These are phyloP conservation scores for Nansenia antarctica DNA, from an alignment of 2,113 vertebrate species.

Conservation along the genomic window DNA sequence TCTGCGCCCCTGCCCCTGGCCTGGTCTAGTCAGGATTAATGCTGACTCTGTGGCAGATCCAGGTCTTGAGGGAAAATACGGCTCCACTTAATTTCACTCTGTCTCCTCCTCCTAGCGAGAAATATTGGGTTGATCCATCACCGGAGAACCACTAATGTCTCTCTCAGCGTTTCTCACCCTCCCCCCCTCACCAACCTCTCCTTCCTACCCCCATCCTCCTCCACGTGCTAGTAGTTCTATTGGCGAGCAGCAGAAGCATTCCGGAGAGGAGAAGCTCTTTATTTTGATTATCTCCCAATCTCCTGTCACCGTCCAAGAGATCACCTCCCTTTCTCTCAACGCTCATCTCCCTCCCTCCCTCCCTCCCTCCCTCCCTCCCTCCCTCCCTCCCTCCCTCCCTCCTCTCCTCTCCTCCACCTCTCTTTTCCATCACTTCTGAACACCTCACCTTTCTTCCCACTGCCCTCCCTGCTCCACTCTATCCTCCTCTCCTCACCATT, in stretches of 20 bases:
- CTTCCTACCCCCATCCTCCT: conserved; percentile 15
- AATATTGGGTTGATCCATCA: conserved; percentile 18
- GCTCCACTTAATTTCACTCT: conserved; percentile 9
- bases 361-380: no score
- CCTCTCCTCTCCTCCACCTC: not conserved
- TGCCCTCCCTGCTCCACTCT: not conserved
- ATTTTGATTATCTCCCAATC: not conserved
- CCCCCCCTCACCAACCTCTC: not conserved
- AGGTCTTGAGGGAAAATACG: not conserved
- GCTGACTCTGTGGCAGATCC: not conserved
- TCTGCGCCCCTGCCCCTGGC: not conserved
- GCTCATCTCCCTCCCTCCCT: not conserved
- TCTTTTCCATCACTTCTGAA: no score
- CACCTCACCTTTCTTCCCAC: no score
- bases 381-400: not conserved
- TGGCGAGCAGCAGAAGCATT: not conserved
- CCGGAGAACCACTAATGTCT: not conserved
- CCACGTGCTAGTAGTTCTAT: not conserved
- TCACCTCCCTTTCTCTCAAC: not conserved
- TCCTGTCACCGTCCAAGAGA: not conserved
- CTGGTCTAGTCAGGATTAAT: not conserved
- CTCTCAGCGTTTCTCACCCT: not conserved
- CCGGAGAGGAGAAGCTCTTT: not conserved
- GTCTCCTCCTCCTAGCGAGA: conserved; percentile 2
- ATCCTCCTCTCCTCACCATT: no score